Base-by-base conservation (phyloP, 2,797 vertebrate species). In the Triplophysa yarkandensis region DNA sequence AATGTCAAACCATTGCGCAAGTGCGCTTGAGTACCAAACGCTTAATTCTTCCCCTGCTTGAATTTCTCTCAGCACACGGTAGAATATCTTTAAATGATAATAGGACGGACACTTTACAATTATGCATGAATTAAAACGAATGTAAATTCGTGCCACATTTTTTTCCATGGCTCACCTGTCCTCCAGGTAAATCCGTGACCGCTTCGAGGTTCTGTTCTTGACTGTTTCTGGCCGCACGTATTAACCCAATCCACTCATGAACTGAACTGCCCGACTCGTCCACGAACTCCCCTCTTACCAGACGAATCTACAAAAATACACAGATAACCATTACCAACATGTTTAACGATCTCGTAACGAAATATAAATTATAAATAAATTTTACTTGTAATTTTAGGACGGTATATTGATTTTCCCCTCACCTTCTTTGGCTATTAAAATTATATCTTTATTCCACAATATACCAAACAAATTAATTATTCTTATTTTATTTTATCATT, bases 121-220 rank as follows among this genome's bases (percentile, higher is more conserved):
- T 11, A 32, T 32, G 32, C 28, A 4, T 0, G 3, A 16, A 50
- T 75, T 32, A 6, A 17, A 17, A 36, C 39, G 1, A 14, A 6
- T 54, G 46, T 0, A 19, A 23, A 48, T 46, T 27, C 5, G n/a
- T 58, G 6, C 1, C 6, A 28, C 10, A 17, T 16, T 30, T 32
- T 30, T 39, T 3, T 28, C n/a, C 8, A 17, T 65, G 27, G 74
- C 66, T 85, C 92, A 98, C 97, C 96, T 98, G 96, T 93, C 96
- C 96, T 73, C 96, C 96, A 66, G 96, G 96, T 87, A 96, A 87
- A 71, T 98, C 97, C 14, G 96, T 95, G 81, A 97, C 90, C 3
- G 96, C 97, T 86, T 99, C 96, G 78, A 98, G 88, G 75, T 96
- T 99, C 84, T 99, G 96, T 81, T 99, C 97, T 74, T 97, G 95